Percentiles rank a stretch among this genome's conserved stretches.
These are phyloP conservation scores for Bombus soroeensis DNA, from an alignment of 1,140 invertebrate genomes.

Conservation along the genomic window DNA sequence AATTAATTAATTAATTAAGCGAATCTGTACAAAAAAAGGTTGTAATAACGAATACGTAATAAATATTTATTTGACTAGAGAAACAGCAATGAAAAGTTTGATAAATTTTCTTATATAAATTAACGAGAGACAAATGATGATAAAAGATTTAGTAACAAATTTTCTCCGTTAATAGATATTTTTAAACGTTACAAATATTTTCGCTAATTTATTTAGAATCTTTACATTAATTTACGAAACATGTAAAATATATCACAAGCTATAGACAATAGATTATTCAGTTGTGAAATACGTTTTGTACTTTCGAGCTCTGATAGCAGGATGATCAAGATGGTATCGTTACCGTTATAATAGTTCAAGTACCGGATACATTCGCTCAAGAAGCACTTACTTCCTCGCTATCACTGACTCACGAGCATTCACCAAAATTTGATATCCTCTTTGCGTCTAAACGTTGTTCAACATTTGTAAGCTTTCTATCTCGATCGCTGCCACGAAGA, in stretches of 20 bases:
- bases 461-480: neutral
- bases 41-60: too few relatives aligned
- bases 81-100: too few relatives aligned
- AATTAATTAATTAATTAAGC: too few relatives aligned
- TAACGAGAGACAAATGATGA: too few relatives aligned
- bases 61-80: too few relatives aligned
- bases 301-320: conserved; percentile 8
- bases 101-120: too few relatives aligned
- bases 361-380: conserved; percentile 48
- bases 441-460: neutral
- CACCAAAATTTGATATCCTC: conserved; percentile 37
- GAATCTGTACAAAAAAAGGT: too few relatives aligned
- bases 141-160: too few relatives aligned
- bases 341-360: conserved; percentile 46
- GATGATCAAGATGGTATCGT: conserved; percentile 37
- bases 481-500: neutral
- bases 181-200: too few relatives aligned
- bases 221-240: neutral
- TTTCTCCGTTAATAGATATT: too few relatives aligned
- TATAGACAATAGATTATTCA: neutral
- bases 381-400: conserved; percentile 35
- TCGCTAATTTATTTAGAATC: too few relatives aligned
- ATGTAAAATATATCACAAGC: neutral
- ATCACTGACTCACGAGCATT: conserved; percentile 3
- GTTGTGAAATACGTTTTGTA: neutral